Conservation (phyloP, 2,797 vertebrate species). For the Bothrops alternatus region DNA sequence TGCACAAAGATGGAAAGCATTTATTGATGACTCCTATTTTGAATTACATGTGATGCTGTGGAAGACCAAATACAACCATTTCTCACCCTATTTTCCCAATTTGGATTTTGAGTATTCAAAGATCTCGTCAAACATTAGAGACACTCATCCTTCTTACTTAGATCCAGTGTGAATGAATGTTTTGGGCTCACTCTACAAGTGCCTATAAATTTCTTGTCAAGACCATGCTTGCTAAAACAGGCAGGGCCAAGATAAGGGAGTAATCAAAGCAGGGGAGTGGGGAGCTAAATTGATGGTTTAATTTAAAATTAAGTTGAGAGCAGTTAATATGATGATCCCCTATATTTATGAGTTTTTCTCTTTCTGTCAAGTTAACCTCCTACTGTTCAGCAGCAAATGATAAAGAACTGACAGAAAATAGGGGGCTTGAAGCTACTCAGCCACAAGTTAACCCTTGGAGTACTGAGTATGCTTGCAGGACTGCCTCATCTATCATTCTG, state of each 20-base stretch:
- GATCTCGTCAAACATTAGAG: background rate
- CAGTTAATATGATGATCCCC: background rate
- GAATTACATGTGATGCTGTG: background rate
- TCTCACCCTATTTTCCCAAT: background rate
- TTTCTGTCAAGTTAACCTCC: background rate
- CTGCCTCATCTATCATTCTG: background rate
- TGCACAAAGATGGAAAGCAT: background rate
- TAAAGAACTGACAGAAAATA: background rate
- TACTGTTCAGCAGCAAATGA: background rate
- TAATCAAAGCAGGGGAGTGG: background rate
- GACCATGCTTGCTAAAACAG: background rate
- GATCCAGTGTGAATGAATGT: background rate
- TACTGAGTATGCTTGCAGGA: background rate
- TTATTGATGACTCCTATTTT: background rate
- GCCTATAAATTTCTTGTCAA: background rate
- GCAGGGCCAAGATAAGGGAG: background rate
- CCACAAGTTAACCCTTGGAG: background rate
- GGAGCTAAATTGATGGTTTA: background rate
- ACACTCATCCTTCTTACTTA: background rate
- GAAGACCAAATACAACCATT: background rate
- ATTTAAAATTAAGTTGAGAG: background rate
- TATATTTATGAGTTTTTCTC: background rate
- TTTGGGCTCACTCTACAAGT: background rate
- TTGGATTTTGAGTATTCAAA: background rate
- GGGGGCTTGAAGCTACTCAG: background rate